These are phyloP conservation scores for Notothenia coriiceps DNA, from an alignment of 2,113 vertebrate species.

Conservation along the genomic window DNA sequence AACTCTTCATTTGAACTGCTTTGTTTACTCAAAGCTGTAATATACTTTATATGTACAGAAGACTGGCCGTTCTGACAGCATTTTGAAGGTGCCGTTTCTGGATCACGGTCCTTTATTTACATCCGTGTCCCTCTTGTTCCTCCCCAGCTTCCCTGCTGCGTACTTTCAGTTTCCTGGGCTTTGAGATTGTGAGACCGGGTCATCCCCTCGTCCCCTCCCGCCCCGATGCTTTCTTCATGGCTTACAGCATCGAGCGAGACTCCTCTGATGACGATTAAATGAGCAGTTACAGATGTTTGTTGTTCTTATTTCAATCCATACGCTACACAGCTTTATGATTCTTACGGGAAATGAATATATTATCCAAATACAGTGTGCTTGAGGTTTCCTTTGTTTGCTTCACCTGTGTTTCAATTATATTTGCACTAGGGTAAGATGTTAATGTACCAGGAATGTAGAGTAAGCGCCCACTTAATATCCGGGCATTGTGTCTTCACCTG, in stretches of 20 bases:
- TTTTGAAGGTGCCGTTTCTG: no score
- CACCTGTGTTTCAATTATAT: slow-evolving; percentile 67
- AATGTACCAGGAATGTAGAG: slow-evolving; percentile 72
- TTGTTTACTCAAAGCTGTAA: neutral
- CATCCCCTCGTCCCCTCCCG: slow-evolving; percentile 98
- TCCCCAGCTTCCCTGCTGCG: slow-evolving; percentile 91
- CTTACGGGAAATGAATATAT: slow-evolving; percentile 56
- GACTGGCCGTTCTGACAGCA: no score
- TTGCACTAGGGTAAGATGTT: slow-evolving; percentile 79
- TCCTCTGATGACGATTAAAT: slow-evolving; percentile 91
- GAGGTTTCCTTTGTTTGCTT: slow-evolving; percentile 40
- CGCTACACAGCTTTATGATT: slow-evolving; percentile 32
- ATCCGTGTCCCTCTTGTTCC: neutral
- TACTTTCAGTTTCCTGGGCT: slow-evolving; percentile 99
- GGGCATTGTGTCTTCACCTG: slow-evolving; percentile 61
- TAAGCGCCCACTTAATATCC: slow-evolving; percentile 49
- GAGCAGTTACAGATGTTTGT: slow-evolving; percentile 60
- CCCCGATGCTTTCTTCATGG: slow-evolving; percentile 99
- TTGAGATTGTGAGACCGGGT: slow-evolving; percentile 99
- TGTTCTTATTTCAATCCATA: slow-evolving; percentile 51
- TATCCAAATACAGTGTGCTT: slow-evolving; percentile 54
- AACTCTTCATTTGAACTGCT: neutral
- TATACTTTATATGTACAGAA: neutral
- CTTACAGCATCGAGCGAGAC: slow-evolving; percentile 96
- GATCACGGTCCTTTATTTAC: neutral